A percentile compares a stretch with the other conserved stretches of the same genome.
These are phyloP conservation scores for Paramormyrops hopkinsi DNA, from an alignment of 2,797 vertebrate species.

Conservation along the genomic window DNA sequence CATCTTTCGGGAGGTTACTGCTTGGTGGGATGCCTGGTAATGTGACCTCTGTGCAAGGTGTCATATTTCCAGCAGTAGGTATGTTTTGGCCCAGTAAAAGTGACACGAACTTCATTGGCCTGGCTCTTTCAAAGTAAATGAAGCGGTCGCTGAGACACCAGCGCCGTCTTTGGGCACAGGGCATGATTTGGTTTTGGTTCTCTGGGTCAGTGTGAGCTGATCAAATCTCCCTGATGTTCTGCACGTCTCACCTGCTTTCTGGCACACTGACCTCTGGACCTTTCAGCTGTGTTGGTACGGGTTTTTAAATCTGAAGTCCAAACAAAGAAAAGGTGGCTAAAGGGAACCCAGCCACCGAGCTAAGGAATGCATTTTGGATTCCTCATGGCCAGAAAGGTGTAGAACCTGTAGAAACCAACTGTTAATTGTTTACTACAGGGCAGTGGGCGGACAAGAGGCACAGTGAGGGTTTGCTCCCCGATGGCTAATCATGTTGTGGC, in stretches of 20 bases:
- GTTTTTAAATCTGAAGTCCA: background rate
- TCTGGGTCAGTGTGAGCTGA: background rate
- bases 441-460: slow-evolving; percentile 48
- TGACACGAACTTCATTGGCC: background rate
- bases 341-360: background rate
- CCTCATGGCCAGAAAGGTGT: slow-evolving; percentile 41
- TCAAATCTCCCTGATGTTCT: background rate
- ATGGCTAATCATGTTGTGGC: slow-evolving; percentile 41
- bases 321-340: background rate
- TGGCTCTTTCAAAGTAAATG: background rate
- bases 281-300: background rate
- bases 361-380: slow-evolving; percentile 25
- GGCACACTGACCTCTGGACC: background rate
- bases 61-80: background rate
- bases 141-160: background rate
- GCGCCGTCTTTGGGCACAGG: background rate
- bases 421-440: slow-evolving; percentile 66
- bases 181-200: background rate
- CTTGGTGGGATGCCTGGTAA: background rate
- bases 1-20: background rate
- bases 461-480: slow-evolving; percentile 46
- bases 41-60: background rate
- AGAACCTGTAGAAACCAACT: slow-evolving; percentile 59
- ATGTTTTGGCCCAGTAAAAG: background rate
- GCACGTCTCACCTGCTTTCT: background rate